Percentiles rank a stretch among this genome's conserved stretches.
These are phyloP conservation scores for Griposia aprilina DNA, from an alignment of 2,888 invertebrate species.

Conservation along the genomic window DNA sequence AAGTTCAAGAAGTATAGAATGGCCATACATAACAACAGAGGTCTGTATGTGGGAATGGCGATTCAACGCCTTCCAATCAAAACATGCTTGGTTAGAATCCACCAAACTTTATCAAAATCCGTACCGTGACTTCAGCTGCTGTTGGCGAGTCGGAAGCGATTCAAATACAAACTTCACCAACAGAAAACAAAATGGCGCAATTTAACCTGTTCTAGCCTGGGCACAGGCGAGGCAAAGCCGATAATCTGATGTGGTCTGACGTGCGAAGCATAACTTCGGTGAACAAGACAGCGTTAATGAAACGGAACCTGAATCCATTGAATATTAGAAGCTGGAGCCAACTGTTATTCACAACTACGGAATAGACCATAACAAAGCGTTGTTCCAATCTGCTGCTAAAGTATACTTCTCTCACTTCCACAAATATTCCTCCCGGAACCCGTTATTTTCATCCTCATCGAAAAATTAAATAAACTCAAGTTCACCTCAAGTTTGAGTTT, in stretches of 20 bases:
- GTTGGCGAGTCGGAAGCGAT: background rate
- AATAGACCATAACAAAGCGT: background rate
- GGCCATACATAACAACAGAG: background rate
- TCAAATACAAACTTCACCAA: conserved; percentile 4
- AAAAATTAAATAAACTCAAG: too few relatives aligned
- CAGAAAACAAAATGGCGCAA: background rate
- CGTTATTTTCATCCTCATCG: background rate
- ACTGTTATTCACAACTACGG: background rate
- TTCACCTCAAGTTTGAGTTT: background rate
- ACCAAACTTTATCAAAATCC: conserved; percentile 9
- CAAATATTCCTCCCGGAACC: background rate
- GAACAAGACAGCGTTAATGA: background rate
- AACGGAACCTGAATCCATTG: background rate
- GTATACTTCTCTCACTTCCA: background rate
- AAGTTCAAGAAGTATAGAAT: background rate
- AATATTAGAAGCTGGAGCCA: background rate
- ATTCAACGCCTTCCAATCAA: background rate
- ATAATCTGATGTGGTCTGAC: too few relatives aligned
- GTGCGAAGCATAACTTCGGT: background rate
- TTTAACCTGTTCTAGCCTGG: too few relatives aligned
- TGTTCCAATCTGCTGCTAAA: background rate
- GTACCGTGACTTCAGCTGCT: background rate
- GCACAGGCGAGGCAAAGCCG: background rate
- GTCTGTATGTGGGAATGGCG: background rate
- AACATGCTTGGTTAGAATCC: background rate